These are phyloP conservation scores for Yponomeuta plumbellus DNA, from an alignment of 2,888 invertebrate genomes.

Conservation along the genomic window DNA sequence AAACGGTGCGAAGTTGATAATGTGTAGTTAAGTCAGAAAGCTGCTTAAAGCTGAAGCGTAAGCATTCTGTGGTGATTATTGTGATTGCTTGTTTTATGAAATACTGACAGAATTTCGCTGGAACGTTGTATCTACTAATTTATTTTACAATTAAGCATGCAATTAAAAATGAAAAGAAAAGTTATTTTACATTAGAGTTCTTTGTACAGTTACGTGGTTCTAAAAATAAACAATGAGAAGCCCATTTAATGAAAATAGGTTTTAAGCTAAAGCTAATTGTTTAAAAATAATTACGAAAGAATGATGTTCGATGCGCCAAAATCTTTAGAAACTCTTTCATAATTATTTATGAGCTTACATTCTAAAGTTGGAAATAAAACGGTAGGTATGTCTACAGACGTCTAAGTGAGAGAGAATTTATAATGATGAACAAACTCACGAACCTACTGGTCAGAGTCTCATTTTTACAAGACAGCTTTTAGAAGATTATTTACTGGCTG, in stretches of 20 bases:
- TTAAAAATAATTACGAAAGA: constrained; percentile 7
- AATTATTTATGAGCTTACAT: background rate
- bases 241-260: constrained; percentile 41
- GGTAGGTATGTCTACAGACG: no score
- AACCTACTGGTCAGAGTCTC: background rate
- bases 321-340: background rate
- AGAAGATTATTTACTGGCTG: no score
- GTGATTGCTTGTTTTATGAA: background rate
- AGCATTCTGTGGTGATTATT: constrained; percentile 2
- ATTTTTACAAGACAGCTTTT: background rate
- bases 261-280: constrained; percentile 44
- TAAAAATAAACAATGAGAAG: constrained; percentile 35
- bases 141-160: constrained; percentile 1
- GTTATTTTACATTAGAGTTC: background rate
- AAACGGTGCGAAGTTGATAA: constrained; percentile 4
- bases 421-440: background rate
- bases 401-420: background rate
- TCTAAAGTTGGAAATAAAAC: background rate
- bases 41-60: constrained; percentile 13
- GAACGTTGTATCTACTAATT: background rate
- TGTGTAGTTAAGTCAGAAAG: constrained; percentile 8
- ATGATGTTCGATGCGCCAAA: background rate
- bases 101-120: background rate
- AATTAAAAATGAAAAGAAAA: background rate
- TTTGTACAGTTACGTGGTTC: background rate